Evolutionary conservation across 2,888 invertebrate genomes (phyloP), one percentile per base, ranked within the genome.

Genomic region (Sipha maydis): DNA sequence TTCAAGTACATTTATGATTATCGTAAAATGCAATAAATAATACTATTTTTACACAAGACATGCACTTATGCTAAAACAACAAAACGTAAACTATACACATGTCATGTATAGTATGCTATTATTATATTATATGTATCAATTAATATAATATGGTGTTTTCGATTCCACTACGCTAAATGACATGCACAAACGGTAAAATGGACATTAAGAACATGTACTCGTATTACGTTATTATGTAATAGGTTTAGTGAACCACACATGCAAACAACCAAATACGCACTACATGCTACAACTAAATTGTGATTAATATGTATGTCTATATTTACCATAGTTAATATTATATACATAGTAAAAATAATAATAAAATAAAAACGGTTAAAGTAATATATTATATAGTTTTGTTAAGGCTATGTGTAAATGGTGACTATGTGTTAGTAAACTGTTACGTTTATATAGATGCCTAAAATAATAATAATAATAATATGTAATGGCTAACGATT

Each of bases 341-440:
- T 75, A 38, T 73, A 73, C 38, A 41, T 21, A 34, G 34, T 71
- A 71, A 14, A 48, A 48, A 71, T 17, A 71, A 17, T 21, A 56
- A 21, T 11, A 67, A 67, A 79, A 56, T 11, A 11, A 78, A 78
- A 34, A 83, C 38, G 61, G 34, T 5, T 41, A 21, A 61, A 41
- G 83, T 76, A 41, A 67, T 76, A 38, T 76, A 76, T 41, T 28
- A 76, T 76, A 48, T 84, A 75, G 77, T 85, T 77, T 71, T 79
- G 88, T 88, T 82, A 67, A 88, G 80, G 75, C 75, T 75, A 71
- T 82, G 88, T 88, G 61, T 82, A 76, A 48, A 61, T 41, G 31
- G 80, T 88, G 67, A 88, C 86, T 80, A 88, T 82, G 75, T 82
- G 82, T 82, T 76, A 76, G 88, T 88, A 67, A 88, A 82, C 41